Evolutionary conservation across 2,797 vertebrate genomes (phyloP), one percentile per base, ranked within the genome.

Genomic region (Xiphorhynchus erythropygius): DNA sequence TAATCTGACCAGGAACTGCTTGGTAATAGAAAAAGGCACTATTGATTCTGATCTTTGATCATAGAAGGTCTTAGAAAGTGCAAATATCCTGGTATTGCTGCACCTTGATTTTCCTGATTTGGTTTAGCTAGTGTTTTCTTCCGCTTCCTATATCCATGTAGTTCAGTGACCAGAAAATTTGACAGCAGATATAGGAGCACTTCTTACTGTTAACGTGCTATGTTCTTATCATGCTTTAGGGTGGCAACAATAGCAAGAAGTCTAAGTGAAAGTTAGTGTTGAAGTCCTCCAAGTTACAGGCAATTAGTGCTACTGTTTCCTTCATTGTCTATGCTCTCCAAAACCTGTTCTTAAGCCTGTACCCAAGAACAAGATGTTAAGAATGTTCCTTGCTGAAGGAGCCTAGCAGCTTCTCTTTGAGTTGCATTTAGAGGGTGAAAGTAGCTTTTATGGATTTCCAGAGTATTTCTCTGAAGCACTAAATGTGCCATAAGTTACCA

Each of bases 131-230:
- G 6, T 1, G 0, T 64, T 77, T n/a, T 52, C 68, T 81, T 86
- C n/a, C 24, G n/a, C 0, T 2, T 73, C 23, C 24, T 76, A 1
- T 47, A 18, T 59, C 17, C 3, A 1, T 70, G 4, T 30, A 77
- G 32, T 70, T 92, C 47, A 86, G 23, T 2, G 4, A 64, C 24
- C 21, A 80, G 44, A 83, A 70, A 27, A 41, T 22, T 67, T 2
- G 13, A 49, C 18, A 27, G 39, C 0, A 0, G n/a, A 17, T 83
- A 4, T 74, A 52, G 33, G 18, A 80, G 22, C 30, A 12, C 25
- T 63, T 70, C 5, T 47, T 62, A 7, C 28, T 82, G 21, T 55
- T 69, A 44, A 14, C 19, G 17, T 55, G n/a, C 9, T 47, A 3
- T 70, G 25, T 24, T 59, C 13, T 6, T 35, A 10, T 64, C 60